A percentile compares a stretch with the other conserved stretches of the same genome.
phyloP scores from a whole-genome alignment of 2,113 vertebrate species.

The Atractosteus spatula region DNA sequence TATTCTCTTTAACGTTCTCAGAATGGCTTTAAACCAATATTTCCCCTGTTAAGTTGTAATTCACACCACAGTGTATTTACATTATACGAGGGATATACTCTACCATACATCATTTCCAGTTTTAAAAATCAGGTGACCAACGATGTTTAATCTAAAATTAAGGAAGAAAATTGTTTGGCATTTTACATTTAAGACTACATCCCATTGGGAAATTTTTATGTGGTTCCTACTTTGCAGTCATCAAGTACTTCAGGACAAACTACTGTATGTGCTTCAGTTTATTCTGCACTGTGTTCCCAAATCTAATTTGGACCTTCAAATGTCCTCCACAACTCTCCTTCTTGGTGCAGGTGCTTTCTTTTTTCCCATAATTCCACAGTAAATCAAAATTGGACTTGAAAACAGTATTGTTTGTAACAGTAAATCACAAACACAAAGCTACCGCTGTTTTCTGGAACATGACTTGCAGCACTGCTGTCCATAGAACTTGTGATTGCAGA shows the following conservation, averaged over 20 bases:
- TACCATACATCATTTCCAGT: constrained; percentile 32
- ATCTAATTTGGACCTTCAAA: constrained; percentile 18
- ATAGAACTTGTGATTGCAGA: constrained; percentile 96
- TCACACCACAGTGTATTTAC: background rate
- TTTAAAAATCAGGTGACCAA: constrained; percentile 13
- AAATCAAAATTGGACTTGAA: background rate
- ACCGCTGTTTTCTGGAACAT: constrained; percentile 78
- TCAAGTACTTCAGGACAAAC: constrained; percentile 56
- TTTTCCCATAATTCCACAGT: background rate
- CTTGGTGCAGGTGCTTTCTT: background rate
- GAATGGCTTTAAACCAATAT: constrained; percentile 42
- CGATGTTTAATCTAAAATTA: constrained; percentile 29
- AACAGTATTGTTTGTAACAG: background rate
- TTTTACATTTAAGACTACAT: constrained; percentile 21
- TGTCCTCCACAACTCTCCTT: too few species aligned
- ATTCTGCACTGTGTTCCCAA: constrained; percentile 6
- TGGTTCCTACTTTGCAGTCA: constrained; percentile 36
- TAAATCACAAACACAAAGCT: constrained; percentile 10
- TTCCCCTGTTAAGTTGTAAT: constrained; percentile 15
- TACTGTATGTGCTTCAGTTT: background rate
- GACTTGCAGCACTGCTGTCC: constrained; percentile 93
- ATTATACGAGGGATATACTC: background rate
- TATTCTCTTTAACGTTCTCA: constrained; percentile 31
- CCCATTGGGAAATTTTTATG: constrained; percentile 21
- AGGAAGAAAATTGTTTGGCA: constrained; percentile 24